Evolutionary conservation across 2,797 vertebrate species (phyloP), one percentile per base, ranked within the genome.

Genomic region (Bryconaethiops microstoma): DNA sequence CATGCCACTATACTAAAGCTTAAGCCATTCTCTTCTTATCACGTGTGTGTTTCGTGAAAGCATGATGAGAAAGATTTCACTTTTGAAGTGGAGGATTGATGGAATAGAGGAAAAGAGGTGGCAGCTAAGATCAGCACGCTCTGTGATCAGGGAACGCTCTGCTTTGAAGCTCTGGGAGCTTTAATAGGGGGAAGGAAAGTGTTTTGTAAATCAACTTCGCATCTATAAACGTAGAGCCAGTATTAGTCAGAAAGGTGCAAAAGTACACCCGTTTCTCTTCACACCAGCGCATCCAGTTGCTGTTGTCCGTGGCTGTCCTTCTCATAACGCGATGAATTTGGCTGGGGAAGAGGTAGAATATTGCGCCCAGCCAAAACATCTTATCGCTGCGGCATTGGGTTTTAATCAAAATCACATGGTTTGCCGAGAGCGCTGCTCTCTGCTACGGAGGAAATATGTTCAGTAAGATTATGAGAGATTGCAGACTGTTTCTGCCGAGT

Each of bases 51-150:
- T 83, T 78, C 17, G 62, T 35, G 54, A 75, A 68, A 79, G 72
- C 8, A 19, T 39, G 63, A 77, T 80, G 75, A 80, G 67, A 75
- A 73, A 62, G 79, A 67, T 78, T 81, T 78, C 54, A 79, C 75
- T 81, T 81, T 29, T 81, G 48, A 76, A 67, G 45, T 67, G 68
- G 59, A 72, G 70, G 69, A 77, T 62, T 83, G 65, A 79, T 55
- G 29, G 76, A 79, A 67, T 70, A 76, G 67, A 81, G 54, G 23
- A 45, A 65, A 48, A 70, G 63, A 76, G 75, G 64, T 83, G 60
- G 73, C 57, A 57, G 16, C 67, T 42, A 40, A 72, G 62, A 83
- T 76, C 67, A 62, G 48, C 39, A 25, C 13, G 16, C 76, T 60
- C 29, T 79, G 71, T 77, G 67, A 63, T 65, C 55, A 77, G 57